These are phyloP conservation scores for Leptinotarsa juncta DNA, from an alignment of 2,888 invertebrate genomes.

Conservation along the genomic window DNA sequence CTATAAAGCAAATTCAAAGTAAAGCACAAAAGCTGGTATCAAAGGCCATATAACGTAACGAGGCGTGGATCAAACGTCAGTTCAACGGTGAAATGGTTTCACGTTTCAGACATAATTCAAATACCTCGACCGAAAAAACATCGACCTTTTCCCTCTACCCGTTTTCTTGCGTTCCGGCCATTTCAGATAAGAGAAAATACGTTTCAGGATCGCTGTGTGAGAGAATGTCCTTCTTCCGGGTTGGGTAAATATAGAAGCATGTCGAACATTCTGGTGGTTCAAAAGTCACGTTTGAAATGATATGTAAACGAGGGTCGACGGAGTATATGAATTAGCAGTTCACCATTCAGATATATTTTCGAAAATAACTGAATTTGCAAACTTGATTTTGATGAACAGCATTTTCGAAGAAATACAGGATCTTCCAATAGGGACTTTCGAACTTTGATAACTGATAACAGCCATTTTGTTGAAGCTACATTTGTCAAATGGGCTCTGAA, in stretches of 20 bases:
- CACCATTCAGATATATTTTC: too few relatives aligned
- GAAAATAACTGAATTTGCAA: too few relatives aligned
- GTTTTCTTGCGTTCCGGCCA: constrained; percentile 9
- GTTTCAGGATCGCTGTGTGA: constrained; percentile 1
- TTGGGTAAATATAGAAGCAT: background rate
- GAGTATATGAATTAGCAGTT: too few relatives aligned
- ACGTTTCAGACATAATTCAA: constrained; percentile 55
- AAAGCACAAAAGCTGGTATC: constrained; percentile 50
- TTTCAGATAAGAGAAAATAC: constrained; percentile 16
- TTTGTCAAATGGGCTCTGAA: too few relatives aligned
- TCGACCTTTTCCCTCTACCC: constrained; percentile 4
- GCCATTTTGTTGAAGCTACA: too few relatives aligned
- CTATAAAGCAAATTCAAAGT: constrained; percentile 47
- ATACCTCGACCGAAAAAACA: constrained; percentile 33
- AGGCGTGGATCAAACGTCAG: constrained; percentile 39
- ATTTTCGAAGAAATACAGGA: too few relatives aligned
- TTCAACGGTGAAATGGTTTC: constrained; percentile 23
- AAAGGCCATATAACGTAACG: constrained; percentile 41
- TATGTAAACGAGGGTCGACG: too few relatives aligned
- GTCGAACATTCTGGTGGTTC: background rate
- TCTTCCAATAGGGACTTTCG: too few relatives aligned
- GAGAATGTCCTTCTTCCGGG: background rate
- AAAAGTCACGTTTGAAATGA: background rate
- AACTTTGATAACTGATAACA: too few relatives aligned
- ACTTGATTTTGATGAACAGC: too few relatives aligned